A percentile compares a stretch with the other conserved stretches of the same genome.
phyloP scores from a whole-genome alignment of 2,797 vertebrate species.

The Hapalemur alaotrensis region DNA sequence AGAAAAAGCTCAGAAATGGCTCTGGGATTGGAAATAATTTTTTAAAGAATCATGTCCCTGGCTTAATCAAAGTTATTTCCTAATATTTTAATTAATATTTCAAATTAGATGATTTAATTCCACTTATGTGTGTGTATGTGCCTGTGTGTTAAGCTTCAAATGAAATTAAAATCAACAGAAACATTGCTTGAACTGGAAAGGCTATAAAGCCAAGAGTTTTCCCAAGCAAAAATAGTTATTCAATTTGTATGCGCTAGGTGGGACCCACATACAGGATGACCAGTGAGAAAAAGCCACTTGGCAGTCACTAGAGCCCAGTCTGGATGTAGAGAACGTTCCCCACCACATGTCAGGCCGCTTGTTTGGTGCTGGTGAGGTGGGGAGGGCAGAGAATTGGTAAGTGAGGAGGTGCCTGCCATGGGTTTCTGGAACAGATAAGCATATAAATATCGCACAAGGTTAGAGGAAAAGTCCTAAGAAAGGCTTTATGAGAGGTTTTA shows the following conservation, averaged over 20 bases:
- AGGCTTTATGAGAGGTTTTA: background rate
- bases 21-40: background rate
- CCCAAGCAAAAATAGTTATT: background rate
- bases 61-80: background rate
- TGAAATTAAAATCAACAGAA: constrained; percentile 28
- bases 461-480: background rate
- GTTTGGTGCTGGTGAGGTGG: background rate
- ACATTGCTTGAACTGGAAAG: background rate
- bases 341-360: background rate
- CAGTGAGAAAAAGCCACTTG: background rate
- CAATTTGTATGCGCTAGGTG: background rate
- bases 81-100: background rate
- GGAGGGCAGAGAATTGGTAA: background rate
- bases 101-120: background rate
- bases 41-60: background rate
- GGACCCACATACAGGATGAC: background rate
- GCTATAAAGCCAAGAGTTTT: background rate
- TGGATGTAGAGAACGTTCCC: background rate
- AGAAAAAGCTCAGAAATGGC: background rate
- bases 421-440: background rate
- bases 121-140: no score
- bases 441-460: background rate
- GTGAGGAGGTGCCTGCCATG: background rate
- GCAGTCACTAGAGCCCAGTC: background rate
- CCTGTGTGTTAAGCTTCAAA: background rate